Conservation (phyloP, 1,140 invertebrate species). For the Asbolus verrucosus region DNA sequence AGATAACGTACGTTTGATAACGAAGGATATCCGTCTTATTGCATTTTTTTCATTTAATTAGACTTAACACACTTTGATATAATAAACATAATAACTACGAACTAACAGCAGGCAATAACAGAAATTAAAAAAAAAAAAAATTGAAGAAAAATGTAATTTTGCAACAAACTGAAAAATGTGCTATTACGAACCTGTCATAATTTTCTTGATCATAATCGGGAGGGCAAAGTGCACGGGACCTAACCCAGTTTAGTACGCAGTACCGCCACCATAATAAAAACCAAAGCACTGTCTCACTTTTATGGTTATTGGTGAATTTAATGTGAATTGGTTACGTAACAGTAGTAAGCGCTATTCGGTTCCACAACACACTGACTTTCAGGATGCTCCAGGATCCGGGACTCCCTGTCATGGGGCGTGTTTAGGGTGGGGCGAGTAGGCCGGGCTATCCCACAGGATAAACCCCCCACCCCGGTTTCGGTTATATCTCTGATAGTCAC, state of each 20-base stretch:
- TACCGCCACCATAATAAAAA: too few species aligned
- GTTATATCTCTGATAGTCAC: slow-evolving; percentile 43
- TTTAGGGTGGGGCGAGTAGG: slow-evolving; percentile 51
- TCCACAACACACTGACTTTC: slow-evolving; percentile 51
- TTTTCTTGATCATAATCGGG: background rate
- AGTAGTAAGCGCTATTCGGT: slow-evolving; percentile 4
- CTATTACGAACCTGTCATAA: background rate
- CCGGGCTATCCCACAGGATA: slow-evolving; percentile 52
- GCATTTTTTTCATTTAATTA: slow-evolving; percentile 2
- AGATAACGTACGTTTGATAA: slow-evolving; percentile 13
- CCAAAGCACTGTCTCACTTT: background rate
- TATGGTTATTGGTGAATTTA: background rate
- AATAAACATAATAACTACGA: too few species aligned
- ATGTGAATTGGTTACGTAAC: slow-evolving; percentile 22
- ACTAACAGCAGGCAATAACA: too few species aligned
- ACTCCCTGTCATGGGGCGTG: slow-evolving; percentile 55
- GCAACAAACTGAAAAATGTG: too few species aligned
- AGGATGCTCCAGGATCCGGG: slow-evolving; percentile 56
- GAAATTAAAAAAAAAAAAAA: too few species aligned
- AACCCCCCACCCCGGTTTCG: slow-evolving; percentile 34
- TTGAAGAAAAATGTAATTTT: too few species aligned
- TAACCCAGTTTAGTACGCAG: too few species aligned
- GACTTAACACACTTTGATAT: background rate
- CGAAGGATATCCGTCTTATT: slow-evolving; percentile 42
- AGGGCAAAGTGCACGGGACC: too few species aligned